Conservation (phyloP, 64 coral and sea anemone genomes). For the Montipora efflorescens region DNA sequence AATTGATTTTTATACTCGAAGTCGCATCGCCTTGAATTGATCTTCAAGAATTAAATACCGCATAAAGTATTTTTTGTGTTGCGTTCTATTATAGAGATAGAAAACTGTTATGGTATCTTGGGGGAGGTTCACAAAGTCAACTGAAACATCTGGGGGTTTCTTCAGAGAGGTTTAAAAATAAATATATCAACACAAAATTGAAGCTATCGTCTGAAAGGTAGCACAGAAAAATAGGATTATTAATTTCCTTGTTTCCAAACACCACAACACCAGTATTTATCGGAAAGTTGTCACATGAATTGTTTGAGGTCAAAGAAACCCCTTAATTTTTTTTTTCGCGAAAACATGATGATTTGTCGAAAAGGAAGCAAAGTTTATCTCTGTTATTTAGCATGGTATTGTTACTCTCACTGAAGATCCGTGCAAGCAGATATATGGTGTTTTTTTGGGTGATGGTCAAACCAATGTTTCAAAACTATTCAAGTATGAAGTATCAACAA, state of each 20-base stretch:
- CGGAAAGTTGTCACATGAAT: not conserved
- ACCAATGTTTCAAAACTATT: not conserved
- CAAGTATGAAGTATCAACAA: slow-evolving; percentile 31
- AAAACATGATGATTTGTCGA: not conserved
- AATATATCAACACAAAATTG: not conserved
- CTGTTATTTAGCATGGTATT: not conserved
- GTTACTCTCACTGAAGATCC: not conserved
- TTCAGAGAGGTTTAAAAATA: not conserved
- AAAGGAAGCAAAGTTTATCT: not conserved
- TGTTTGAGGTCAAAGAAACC: not conserved
- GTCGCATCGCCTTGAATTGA: not conserved
- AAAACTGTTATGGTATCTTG: not conserved
- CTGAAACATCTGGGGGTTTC: not conserved
- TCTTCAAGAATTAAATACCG: not conserved
- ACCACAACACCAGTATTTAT: not conserved
- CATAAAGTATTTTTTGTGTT: not conserved
- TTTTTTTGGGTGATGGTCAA: not conserved
- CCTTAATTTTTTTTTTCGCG: not conserved
- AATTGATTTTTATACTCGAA: not conserved
- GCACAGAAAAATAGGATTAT: not conserved
- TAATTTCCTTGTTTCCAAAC: not conserved
- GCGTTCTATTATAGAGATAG: too few species aligned
- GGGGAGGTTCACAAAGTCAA: not conserved
- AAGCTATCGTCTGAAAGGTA: not conserved
- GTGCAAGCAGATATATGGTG: not conserved